phyloP scores from a whole-genome alignment of 2,888 invertebrate genomes.

The Sycophila texana region DNA sequence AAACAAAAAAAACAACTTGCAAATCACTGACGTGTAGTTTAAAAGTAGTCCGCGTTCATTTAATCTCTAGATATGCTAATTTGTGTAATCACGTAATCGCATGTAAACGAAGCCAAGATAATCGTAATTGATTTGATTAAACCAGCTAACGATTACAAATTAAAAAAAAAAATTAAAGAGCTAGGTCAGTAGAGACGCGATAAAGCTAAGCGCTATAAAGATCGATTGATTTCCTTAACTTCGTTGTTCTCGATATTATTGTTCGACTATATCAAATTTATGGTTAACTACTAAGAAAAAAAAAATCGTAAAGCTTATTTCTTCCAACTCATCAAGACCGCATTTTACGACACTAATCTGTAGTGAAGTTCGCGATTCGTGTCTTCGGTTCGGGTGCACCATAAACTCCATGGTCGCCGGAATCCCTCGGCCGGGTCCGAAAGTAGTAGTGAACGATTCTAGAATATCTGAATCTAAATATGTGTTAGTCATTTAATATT shows the following conservation, averaged over 20 bases:
- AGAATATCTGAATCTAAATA: slow-evolving; percentile 35
- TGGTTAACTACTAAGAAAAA: no score
- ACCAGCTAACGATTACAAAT: slow-evolving; percentile 16
- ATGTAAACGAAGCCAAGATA: slow-evolving; percentile 23
- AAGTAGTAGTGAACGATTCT: slow-evolving; percentile 8
- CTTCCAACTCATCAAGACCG: no score
- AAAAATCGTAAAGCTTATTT: no score
- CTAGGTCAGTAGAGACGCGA: background rate
- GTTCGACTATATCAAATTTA: no score
- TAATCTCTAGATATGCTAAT: slow-evolving; percentile 44
- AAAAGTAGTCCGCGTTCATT: slow-evolving; percentile 31
- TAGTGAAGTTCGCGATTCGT: no score
- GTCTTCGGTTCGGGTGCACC: no score
- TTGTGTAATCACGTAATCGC: slow-evolving; percentile 29
- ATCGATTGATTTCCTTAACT: no score
- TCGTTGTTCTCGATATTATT: no score
- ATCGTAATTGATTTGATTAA: slow-evolving; percentile 28
- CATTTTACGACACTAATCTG: no score
- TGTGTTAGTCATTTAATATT: background rate
- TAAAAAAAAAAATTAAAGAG: background rate
- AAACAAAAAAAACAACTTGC: background rate
- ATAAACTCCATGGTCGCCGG: no score
- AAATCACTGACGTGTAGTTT: slow-evolving; percentile 27
- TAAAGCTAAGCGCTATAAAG: no score
- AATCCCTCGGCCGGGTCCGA: no score